Evolutionary conservation across 2,888 invertebrate species (phyloP), one percentile per base, ranked within the genome.

Genomic region (Apoderus coryli): DNA sequence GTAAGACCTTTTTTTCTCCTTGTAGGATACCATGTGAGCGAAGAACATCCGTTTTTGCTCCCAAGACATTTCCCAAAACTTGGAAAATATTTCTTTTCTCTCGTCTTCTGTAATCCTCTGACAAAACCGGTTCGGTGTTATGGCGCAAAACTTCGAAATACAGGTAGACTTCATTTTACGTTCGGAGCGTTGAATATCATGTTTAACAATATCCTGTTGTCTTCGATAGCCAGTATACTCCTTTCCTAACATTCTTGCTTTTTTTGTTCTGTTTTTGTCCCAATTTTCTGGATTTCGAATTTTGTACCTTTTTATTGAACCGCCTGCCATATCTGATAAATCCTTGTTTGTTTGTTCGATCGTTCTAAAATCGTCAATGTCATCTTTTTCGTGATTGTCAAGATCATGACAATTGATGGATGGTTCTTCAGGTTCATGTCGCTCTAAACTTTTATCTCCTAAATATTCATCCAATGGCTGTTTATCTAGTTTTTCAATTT

Each of bases 1-100:
- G 16, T 34, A 31, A 16, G 26, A 22, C 14, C 34, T 31, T 16
- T 34, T 30, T 22, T 31, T 34, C 15, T 22, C 23, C 14, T 3
- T 4, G 25, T 34, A 34, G 7, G 10, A 3, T 16, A 34, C 34
- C 14, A 31, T 22, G 19, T 14, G 10, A 7, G 22, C 10, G 10
- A 29, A 12, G 11, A 22, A 29, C 19, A 33, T 6, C 22, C 25
- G 9, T 14, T 33, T 33, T 29, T 33, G 33, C 13, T 22, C 13
- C 29, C 33, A 33, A 10, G 16, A 15, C 28, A 33, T 22, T 4
- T 23, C 14, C 15, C 27, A 27, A 16, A 27, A 27, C 15, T 5
- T n/a, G 3, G 14, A 3, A 13, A 27, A 27, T 24, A 29, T 29
- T 10, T 10, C 23, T 29, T 24, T 4, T 25, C 29, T 19, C 9